These are phyloP conservation scores for Eurystomus gularis DNA, from an alignment of 2,113 vertebrate species.

Conservation along the genomic window DNA sequence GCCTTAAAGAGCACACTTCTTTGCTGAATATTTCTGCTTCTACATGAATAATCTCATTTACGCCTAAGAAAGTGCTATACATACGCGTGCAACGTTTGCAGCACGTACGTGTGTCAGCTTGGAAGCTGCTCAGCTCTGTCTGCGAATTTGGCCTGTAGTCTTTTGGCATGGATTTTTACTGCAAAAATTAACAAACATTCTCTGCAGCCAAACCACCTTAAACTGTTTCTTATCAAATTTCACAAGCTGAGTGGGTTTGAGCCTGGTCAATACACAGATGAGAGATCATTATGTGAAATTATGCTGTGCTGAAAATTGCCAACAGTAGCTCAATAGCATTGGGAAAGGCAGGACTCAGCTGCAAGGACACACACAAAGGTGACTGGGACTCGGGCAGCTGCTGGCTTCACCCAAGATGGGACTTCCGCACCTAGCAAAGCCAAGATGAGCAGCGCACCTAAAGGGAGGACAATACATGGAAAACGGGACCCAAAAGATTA, in stretches of 20 bases:
- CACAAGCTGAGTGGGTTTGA: background rate
- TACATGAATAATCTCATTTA: background rate
- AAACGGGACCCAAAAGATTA: background rate
- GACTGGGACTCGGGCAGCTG: background rate
- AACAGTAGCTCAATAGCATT: background rate
- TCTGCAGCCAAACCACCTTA: constrained; percentile 18
- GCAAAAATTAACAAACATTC: constrained; percentile 14
- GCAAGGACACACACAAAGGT: background rate
- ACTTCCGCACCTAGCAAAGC: background rate
- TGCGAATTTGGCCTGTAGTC: background rate
- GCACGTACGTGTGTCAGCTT: background rate
- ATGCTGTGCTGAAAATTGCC: background rate
- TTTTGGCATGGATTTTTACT: constrained; percentile 26
- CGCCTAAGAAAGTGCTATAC: background rate
- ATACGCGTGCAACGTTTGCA: background rate
- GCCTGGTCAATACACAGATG: background rate
- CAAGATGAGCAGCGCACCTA: background rate
- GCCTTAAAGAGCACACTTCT: background rate
- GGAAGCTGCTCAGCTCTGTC: background rate
- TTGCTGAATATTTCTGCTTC: background rate
- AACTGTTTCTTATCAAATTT: constrained; percentile 37
- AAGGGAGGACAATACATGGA: background rate
- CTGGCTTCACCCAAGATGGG: background rate
- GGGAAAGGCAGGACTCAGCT: background rate
- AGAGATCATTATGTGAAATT: background rate